Conservation (phyloP, 2,113 vertebrate species). For the Motacilla alba region DNA sequence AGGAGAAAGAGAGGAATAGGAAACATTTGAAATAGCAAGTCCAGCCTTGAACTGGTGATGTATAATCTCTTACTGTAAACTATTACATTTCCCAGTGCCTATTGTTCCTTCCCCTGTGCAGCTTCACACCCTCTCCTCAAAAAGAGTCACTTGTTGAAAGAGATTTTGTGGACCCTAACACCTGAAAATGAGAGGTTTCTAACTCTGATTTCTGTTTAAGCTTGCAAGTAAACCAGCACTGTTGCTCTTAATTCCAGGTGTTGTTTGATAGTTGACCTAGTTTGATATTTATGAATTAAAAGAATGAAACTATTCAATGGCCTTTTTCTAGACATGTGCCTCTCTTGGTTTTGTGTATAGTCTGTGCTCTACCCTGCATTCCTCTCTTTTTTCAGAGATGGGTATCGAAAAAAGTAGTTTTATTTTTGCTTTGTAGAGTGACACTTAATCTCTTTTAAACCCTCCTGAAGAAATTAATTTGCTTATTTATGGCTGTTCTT, state of each 20-base stretch:
- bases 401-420: background rate
- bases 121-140: background rate
- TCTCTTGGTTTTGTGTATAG: background rate
- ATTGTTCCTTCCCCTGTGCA: background rate
- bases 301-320: background rate
- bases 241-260: background rate
- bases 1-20: background rate
- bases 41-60: accelerated
- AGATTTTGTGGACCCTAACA: background rate
- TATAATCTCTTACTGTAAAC: background rate
- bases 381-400: background rate
- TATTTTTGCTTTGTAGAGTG: background rate
- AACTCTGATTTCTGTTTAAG: background rate
- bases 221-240: background rate
- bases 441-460: background rate
- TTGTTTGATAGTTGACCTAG: background rate
- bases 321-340: background rate
- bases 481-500: background rate
- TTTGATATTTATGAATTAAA: background rate
- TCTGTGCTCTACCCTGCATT: background rate
- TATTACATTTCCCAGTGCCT: background rate
- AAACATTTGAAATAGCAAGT: background rate
- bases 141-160: background rate
- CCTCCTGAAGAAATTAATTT: background rate
- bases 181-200: background rate